Base-by-base conservation (phyloP, 2,113 vertebrate genomes). In the Atlantisia rogersi region DNA sequence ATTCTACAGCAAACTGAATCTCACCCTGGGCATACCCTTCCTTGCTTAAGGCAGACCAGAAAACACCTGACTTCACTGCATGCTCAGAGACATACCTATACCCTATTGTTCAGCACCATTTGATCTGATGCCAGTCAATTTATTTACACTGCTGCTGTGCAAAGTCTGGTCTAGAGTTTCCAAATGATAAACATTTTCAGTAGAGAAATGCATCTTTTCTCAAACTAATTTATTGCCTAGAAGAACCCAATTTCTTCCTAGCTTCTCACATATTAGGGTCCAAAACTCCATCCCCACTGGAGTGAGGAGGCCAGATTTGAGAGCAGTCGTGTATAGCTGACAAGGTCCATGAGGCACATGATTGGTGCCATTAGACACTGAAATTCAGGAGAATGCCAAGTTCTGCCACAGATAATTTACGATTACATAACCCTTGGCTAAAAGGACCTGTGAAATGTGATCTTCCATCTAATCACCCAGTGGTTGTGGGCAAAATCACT, bases 281-380 rank as follows among this genome's bases (percentile, higher is more conserved):
- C 88, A 84, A 90, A 86, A 67, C 65, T 78, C 64, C 32, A 71
- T 62, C 42, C 65, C 48, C 0, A 2, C 17, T 0, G 3, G 58
- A 75, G 60, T 5, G 48, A 68, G 64, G 19, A 63, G n/a, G 65
- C 62, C 86, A 89, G 82, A 93, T 90, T 86, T 92, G 86, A 88
- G 59, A 95, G 85, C 82, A 96, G 64, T 37, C 95, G 82, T 84
- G 83, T 84, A 19, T 70, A 83, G 55, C 88, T 86, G 85, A 95
- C 88, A 90, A 94, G 76, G 71, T 58, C 60, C 71, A 63, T 1
- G 2, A 82, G 60, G 73, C 78, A 86, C 39, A 46, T 0, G 2
- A 28, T 50, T 44, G 73, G 55, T 93, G 92, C 73, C 85, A 81
- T 83, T 42, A 93, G 87, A 70, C 37, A 63, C 59, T 1, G 42